Conservation (phyloP, 2,113 vertebrate genomes). For the Poeciliopsis turrubarensis region DNA sequence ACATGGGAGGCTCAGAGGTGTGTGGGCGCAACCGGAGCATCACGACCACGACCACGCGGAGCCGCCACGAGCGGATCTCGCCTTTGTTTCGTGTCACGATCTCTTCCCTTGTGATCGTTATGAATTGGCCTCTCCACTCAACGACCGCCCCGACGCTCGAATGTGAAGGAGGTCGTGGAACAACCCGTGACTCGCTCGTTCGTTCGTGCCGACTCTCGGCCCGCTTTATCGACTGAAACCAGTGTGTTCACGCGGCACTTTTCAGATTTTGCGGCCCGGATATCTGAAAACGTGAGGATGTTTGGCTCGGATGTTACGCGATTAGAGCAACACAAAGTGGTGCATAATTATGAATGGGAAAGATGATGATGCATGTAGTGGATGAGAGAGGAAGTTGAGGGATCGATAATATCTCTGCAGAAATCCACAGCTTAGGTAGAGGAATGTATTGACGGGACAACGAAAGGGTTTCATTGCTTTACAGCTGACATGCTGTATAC, state of each 20-base stretch:
- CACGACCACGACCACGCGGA: conserved; percentile 43
- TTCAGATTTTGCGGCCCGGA: background rate
- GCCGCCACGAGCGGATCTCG: conserved; percentile 28
- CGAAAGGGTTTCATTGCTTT: background rate
- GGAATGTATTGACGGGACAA: background rate
- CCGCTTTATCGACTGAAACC: conserved; percentile 10
- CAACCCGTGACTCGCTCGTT: conserved; percentile 48
- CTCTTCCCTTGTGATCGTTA: conserved; percentile 34
- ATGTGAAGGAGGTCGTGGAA: conserved; percentile 64
- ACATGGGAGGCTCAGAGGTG: conserved; percentile 49
- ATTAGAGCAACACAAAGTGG: background rate
- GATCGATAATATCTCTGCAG: background rate
- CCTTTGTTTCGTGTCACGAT: conserved; percentile 23
- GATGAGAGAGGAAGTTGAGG: background rate
- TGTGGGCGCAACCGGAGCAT: conserved; percentile 54
- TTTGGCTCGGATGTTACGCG: background rate
- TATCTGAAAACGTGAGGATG: background rate
- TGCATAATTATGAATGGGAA: background rate
- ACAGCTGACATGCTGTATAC: too few species aligned
- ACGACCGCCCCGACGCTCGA: conserved; percentile 40
- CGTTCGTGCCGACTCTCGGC: conserved; percentile 15
- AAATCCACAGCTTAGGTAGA: background rate
- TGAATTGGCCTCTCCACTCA: conserved; percentile 42
- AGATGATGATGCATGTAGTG: background rate
- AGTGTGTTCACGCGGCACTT: background rate